These are phyloP conservation scores for Phalacrocorax pelagicus DNA, from an alignment of 2,113 vertebrate genomes.

Conservation along the genomic window DNA sequence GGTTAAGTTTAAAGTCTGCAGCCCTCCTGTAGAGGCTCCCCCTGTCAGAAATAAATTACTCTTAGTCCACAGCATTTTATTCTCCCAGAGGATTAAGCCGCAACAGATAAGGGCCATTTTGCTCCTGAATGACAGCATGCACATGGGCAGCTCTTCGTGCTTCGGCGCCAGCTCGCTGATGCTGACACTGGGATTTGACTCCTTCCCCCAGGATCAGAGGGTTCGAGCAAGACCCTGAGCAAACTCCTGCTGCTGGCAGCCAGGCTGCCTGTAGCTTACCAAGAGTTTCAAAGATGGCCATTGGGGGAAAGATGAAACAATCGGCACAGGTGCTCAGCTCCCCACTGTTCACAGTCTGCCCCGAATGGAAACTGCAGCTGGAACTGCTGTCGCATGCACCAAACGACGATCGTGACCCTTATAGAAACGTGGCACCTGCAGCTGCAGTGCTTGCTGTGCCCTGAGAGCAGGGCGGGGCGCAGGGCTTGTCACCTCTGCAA, in stretches of 20 bases:
- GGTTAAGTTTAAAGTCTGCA: fast-evolving
- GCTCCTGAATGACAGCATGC: background rate
- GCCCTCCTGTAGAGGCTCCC: background rate
- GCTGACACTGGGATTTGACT: fast-evolving
- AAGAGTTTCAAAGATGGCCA: background rate
- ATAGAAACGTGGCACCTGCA: background rate
- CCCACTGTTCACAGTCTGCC: background rate
- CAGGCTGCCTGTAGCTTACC: background rate
- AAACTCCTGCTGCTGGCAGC: fast-evolving
- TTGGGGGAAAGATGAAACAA: background rate
- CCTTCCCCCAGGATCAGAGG: background rate
- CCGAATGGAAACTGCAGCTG: background rate
- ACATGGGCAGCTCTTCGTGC: fast-evolving
- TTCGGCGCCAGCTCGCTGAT: fast-evolving
- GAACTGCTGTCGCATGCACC: background rate
- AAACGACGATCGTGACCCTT: fast-evolving
- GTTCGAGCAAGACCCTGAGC: fast-evolving
- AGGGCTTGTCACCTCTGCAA: background rate
- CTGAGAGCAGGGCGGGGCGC: fast-evolving
- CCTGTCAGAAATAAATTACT: background rate
- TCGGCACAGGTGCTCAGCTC: fast-evolving
- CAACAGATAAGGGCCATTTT: background rate
- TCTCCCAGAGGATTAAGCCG: background rate
- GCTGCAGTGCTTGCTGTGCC: background rate
- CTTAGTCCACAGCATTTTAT: background rate